phyloP scores from a whole-genome alignment of 2,113 vertebrate species.

The Lepus americanus region DNA sequence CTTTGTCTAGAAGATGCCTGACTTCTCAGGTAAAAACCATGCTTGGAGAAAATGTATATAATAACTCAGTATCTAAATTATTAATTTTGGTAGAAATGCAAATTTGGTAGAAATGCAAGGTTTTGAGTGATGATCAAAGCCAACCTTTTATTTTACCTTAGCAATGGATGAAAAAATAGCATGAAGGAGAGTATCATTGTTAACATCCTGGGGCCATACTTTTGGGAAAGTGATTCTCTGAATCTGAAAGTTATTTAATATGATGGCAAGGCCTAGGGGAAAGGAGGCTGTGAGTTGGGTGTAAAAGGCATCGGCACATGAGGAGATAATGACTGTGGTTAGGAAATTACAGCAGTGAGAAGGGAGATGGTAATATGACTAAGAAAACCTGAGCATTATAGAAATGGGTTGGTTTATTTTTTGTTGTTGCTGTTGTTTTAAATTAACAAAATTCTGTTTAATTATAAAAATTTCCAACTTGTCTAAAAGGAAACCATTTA shows the following conservation, averaged over 20 bases:
- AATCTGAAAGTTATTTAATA: background rate
- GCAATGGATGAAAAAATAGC: background rate
- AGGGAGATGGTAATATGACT: background rate
- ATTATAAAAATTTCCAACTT: background rate
- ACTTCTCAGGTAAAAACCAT: background rate
- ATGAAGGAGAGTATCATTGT: background rate
- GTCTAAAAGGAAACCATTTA: background rate
- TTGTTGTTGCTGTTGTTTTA: background rate
- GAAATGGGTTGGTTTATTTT: background rate
- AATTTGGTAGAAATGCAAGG: too few species aligned
- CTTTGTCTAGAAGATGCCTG: background rate
- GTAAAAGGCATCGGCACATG: background rate
- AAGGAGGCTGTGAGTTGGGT: background rate
- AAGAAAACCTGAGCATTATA: background rate
- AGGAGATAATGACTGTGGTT: background rate
- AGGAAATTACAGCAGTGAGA: background rate
- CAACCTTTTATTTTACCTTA: background rate
- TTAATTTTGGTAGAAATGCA: slow-evolving; percentile 5
- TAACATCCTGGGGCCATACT: background rate
- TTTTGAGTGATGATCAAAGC: slow-evolving; percentile 48
- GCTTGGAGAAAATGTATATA: background rate
- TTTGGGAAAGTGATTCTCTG: background rate
- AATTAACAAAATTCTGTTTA: slow-evolving; percentile 15
- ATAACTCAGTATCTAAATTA: slow-evolving; percentile 32
- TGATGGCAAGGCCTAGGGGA: background rate